A percentile compares a stretch with the other conserved stretches of the same genome.
Evolutionary conservation across 2,888 invertebrate genomes (phyloP).

Genomic region (Orthosia gracilis): DNA sequence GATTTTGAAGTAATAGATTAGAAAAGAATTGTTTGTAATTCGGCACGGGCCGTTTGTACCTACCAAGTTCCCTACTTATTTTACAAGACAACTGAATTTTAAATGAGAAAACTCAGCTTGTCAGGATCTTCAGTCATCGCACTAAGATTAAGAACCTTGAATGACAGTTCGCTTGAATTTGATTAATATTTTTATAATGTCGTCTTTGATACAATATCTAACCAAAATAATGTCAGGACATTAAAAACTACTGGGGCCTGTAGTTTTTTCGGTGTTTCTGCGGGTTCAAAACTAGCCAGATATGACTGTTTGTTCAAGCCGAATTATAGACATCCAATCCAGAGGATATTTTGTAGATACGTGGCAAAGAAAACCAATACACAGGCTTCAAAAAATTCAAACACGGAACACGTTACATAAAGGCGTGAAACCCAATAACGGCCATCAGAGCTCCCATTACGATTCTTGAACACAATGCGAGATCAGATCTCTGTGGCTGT

Average conservation of each 20-base stretch:
- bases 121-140: not conserved
- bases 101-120: not conserved
- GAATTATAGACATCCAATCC: too few species aligned
- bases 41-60: not conserved
- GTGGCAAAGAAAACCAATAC: not conserved
- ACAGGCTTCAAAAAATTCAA: not conserved
- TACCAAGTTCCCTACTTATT: not conserved
- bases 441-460: constrained; percentile 30
- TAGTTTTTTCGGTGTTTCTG: too few species aligned
- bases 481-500: constrained; percentile 29
- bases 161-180: too few species aligned
- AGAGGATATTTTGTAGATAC: too few species aligned
- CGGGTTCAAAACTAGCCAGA: too few species aligned
- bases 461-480: constrained; percentile 50
- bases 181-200: too few species aligned
- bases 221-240: too few species aligned
- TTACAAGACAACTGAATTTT: not conserved
- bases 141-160: not conserved
- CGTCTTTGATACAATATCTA: too few species aligned
- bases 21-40: not conserved
- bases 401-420: constrained; percentile 15
- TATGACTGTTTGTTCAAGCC: too few species aligned
- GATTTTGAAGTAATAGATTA: not conserved
- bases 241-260: too few species aligned
- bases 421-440: constrained; percentile 13